Evolutionary conservation across 2,797 vertebrate species (phyloP).

Genomic region (Dicrostonyx torquatus): DNA sequence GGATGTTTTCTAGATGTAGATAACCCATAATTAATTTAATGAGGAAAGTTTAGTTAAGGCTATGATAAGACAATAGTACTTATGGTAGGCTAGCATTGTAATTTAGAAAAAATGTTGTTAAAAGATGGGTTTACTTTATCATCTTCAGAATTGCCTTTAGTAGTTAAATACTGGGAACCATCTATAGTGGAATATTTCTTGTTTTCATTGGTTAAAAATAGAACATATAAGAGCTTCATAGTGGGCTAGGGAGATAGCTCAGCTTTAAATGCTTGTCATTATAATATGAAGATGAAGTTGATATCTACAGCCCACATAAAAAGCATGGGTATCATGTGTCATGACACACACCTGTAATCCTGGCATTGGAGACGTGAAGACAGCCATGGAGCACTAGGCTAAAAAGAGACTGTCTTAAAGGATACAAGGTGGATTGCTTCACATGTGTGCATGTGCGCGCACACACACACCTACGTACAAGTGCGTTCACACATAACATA

Average conservation of each 20-base stretch:
- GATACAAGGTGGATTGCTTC: neutral
- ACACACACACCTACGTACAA: neutral
- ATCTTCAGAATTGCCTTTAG: neutral
- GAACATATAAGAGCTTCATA: neutral
- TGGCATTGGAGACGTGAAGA: neutral
- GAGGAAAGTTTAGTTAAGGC: neutral
- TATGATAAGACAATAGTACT: slow-evolving; percentile 38
- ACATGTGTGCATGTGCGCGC: neutral
- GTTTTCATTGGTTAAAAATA: neutral
- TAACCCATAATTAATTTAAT: slow-evolving; percentile 7
- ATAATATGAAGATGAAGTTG: neutral
- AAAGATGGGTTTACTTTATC: neutral
- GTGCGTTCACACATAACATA: neutral
- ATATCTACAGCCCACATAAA: neutral
- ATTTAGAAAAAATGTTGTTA: neutral
- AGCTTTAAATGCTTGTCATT: neutral
- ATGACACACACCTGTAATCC: neutral
- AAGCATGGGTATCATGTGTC: neutral
- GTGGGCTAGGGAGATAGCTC: neutral
- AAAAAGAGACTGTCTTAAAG: neutral
- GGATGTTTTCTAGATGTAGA: slow-evolving; percentile 18
- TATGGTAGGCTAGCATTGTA: neutral
- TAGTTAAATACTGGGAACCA: neutral
- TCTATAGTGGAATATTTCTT: neutral
- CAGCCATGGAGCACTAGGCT: neutral